Evolutionary conservation across 92 coral and sea anemone genomes (phyloP), one percentile per base, ranked within the genome.

Genomic region (Parazoanthus atlanticus): DNA sequence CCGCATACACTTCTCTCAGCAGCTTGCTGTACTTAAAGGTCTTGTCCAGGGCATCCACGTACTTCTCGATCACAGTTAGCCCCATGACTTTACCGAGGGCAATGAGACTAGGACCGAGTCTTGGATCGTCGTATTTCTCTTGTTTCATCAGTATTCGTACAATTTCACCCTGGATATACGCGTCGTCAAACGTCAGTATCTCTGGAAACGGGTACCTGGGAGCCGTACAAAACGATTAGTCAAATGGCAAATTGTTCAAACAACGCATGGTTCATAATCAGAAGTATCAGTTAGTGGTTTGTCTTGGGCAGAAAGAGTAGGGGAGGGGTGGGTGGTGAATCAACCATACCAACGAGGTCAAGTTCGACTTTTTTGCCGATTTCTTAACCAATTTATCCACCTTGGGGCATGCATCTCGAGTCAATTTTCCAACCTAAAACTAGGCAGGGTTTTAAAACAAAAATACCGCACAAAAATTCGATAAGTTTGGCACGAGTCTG

Each of bases 151-250:
- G 64, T 56, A 95, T 76, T 49, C 99, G 94, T 64, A 94, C 98
- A 31, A 97, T 94, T 81, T 97, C 99, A 6, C 99, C 99, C 32
- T 97, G 97, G 67, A 97, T 94, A 92, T 95, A 97, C 11, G 98
- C 99, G 54, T 97, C 99, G 69, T 97, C 99, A 73, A 95, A 97
- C 38, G 90, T 97, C 78, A 93, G 79, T 40, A 94, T 93, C 79
- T 95, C 97, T 84, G 90, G 93, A 81, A 91, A 88, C 34, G 93
- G 93, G 34, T 91, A 91, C 43, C 89, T 91, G 19, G 85, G 40
- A 33, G 72, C 46, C 16, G 78, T 40, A 80, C 36, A 32, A 56
- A 54, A 54, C 16, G 43, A 80, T 30, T 21, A 56, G 21, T 78
- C 41, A 38, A 21, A 28, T 19, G 69, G 28, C 69, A 61, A 61